Conservation (phyloP, 2,113 vertebrate species). For the Alethe diademata region DNA sequence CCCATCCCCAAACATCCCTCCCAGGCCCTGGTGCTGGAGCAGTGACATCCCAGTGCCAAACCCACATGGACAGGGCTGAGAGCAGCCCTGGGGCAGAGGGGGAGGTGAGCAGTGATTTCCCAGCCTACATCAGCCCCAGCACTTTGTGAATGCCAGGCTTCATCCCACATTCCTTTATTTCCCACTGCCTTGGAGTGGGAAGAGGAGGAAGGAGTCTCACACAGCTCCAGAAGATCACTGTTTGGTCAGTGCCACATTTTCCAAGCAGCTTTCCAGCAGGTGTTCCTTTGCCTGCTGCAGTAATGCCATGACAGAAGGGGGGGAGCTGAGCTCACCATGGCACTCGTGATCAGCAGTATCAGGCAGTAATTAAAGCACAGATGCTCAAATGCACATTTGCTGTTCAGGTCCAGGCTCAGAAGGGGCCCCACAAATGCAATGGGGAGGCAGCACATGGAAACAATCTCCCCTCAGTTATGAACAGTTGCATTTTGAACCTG, state of each 20-base stretch:
- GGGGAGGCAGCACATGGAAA: background rate
- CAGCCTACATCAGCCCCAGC: background rate
- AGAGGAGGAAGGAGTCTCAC: background rate
- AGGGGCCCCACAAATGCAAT: background rate
- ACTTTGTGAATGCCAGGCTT: background rate
- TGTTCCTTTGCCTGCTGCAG: background rate
- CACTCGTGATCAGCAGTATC: background rate
- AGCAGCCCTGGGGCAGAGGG: background rate
- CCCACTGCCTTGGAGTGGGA: background rate
- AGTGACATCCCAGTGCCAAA: background rate
- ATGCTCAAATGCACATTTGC: background rate
- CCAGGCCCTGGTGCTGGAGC: background rate
- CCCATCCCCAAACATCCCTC: background rate
- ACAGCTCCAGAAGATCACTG: background rate
- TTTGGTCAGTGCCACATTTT: background rate
- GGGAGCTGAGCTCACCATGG: fast-evolving
- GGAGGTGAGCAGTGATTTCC: background rate
- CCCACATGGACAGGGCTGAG: background rate
- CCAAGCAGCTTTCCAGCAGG: background rate
- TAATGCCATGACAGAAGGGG: background rate
- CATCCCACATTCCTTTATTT: background rate
- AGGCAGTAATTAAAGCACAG: background rate
- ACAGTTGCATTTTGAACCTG: background rate
- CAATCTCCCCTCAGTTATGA: background rate
- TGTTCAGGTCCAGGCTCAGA: background rate